phyloP scores from a whole-genome alignment of 2,113 vertebrate genomes.

The Lipotes vexillifer region DNA sequence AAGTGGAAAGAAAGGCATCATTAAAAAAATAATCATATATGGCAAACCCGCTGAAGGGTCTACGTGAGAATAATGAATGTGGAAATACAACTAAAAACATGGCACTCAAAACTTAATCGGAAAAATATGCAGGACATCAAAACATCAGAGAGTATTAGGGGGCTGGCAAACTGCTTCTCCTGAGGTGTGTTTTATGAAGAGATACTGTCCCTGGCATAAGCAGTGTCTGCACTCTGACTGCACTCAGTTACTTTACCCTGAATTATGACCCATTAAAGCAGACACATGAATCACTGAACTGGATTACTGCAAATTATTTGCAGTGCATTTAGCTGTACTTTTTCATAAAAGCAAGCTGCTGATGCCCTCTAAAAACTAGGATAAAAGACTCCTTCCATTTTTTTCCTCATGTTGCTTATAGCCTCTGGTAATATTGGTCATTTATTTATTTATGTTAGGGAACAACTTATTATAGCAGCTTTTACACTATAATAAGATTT shows the following conservation, averaged over 20 bases:
- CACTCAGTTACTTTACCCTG: conserved; percentile 87
- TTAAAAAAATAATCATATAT: conserved; percentile 96
- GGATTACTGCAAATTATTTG: conserved; percentile 94
- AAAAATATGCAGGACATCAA: conserved; percentile 94
- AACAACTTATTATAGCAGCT: conserved; percentile 81
- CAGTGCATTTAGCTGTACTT: conserved; percentile 92
- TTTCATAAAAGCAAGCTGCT: conserved; percentile 90
- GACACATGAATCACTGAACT: conserved; percentile 92
- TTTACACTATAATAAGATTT: conserved; percentile 77
- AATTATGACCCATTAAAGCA: conserved; percentile 92
- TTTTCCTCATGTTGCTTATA: conserved; percentile 80
- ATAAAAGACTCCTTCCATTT: conserved; percentile 88
- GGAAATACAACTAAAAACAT: conserved; percentile 92
- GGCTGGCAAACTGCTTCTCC: conserved; percentile 87
- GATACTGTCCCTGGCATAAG: conserved; percentile 85
- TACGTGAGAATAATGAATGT: conserved; percentile 92
- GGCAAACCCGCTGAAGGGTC: conserved; percentile 90
- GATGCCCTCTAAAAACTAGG: conserved; percentile 89
- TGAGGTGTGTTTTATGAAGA: conserved; percentile 90
- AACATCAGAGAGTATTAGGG: conserved; percentile 89
- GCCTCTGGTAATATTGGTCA: conserved; percentile 80
- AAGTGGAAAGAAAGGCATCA: conserved; percentile 94
- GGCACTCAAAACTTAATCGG: conserved; percentile 91
- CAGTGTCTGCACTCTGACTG: conserved; percentile 86
- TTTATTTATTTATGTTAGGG: conserved; percentile 85